Evolutionary conservation across 2,797 vertebrate genomes (phyloP).

Genomic region (Xerus rutilus): DNA sequence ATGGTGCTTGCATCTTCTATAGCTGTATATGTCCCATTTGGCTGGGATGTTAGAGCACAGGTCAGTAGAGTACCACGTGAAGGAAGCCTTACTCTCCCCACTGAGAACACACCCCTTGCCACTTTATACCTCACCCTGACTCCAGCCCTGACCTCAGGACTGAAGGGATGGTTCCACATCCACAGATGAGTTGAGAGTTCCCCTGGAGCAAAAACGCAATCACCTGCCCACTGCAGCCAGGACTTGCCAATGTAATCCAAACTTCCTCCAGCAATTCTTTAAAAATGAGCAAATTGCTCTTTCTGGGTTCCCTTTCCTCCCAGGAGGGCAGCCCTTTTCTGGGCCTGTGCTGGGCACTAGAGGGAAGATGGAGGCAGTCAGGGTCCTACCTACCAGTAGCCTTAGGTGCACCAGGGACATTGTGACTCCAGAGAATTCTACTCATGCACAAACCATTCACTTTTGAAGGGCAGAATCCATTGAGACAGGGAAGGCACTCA

Average conservation of each 20-base stretch:
- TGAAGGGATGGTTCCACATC: background rate
- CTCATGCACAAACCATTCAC: background rate
- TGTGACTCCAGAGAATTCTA: background rate
- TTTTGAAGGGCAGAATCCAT: background rate
- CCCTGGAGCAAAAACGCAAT: background rate
- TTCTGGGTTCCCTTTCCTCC: background rate
- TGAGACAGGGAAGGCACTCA: background rate
- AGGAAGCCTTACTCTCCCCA: too few species aligned
- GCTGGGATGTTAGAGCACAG: too few species aligned
- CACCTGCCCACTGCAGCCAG: background rate
- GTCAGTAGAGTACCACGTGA: too few species aligned
- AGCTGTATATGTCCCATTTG: too few species aligned
- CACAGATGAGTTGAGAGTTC: background rate
- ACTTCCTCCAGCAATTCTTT: too few species aligned
- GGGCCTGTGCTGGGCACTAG: background rate
- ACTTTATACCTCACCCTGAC: background rate
- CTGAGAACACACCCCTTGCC: too few species aligned
- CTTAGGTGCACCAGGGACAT: background rate
- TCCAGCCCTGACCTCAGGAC: background rate
- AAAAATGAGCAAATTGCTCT: background rate
- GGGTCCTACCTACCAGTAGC: background rate
- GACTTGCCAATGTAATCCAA: background rate
- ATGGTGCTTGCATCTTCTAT: background rate
- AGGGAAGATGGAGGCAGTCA: background rate
- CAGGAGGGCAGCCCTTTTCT: background rate